phyloP scores from a whole-genome alignment of 2,888 invertebrate genomes.

The Disparrhopalites patrizii region DNA sequence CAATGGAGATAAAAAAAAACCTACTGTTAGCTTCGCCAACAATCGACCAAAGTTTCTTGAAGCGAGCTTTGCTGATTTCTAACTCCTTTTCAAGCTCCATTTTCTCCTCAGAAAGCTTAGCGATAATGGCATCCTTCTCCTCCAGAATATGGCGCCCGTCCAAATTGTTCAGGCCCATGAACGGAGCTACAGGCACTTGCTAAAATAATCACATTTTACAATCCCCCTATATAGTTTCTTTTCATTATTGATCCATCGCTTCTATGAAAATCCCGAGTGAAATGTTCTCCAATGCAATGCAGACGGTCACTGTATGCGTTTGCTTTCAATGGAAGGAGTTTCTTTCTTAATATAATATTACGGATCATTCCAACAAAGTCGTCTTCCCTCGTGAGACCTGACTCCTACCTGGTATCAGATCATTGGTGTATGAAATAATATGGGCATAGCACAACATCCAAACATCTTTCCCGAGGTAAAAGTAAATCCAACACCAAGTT shows the following conservation, averaged over 20 bases:
- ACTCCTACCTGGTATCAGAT: slow-evolving; percentile 2
- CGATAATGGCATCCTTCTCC: slow-evolving; percentile 50
- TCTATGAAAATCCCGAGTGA: slow-evolving; percentile 16
- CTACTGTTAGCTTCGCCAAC: slow-evolving; percentile 69
- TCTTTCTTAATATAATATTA: background rate
- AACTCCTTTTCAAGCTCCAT: slow-evolving; percentile 60
- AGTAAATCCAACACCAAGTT: background rate
- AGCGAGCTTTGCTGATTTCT: slow-evolving; percentile 64
- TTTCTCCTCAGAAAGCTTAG: slow-evolving; percentile 45
- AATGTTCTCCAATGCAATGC: background rate
- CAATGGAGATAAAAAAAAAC: slow-evolving; percentile 48
- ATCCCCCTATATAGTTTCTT: slow-evolving; percentile 17
- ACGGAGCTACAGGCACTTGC: slow-evolving; percentile 25
- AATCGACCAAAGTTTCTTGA: slow-evolving; percentile 67
- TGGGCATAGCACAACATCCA: slow-evolving; percentile 1
- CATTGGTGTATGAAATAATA: slow-evolving; percentile 13
- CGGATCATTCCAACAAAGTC: background rate
- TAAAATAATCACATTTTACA: slow-evolving; percentile 24
- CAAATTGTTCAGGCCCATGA: slow-evolving; percentile 11
- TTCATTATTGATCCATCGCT: slow-evolving; percentile 17
- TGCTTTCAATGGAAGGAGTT: background rate
- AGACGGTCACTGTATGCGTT: background rate
- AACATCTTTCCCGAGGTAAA: slow-evolving; percentile 6
- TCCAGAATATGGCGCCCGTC: slow-evolving; percentile 39
- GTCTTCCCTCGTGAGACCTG: background rate